phyloP scores from a whole-genome alignment of 2,888 invertebrate species.

The Leptopilina drosophilae region DNA sequence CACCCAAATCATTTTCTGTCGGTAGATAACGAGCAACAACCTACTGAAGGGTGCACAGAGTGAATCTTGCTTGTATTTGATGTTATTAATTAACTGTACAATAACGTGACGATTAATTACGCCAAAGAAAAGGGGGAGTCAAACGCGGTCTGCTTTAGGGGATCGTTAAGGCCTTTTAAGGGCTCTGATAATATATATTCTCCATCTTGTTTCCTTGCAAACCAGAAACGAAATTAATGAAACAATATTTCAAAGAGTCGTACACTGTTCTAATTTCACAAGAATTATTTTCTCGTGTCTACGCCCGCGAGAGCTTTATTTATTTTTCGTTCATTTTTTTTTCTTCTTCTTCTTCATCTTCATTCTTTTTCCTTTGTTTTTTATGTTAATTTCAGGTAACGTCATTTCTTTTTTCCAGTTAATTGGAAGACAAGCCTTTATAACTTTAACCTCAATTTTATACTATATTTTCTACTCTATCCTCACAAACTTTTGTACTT shows the following conservation, averaged over 20 bases:
- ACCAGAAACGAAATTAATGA: conserved; percentile 28
- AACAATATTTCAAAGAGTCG: conserved; percentile 31
- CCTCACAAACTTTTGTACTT: too few species aligned
- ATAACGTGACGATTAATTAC: conserved; percentile 41
- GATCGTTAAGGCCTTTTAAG: conserved; percentile 33
- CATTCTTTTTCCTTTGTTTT: neutral
- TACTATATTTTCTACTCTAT: too few species aligned
- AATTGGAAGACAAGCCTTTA: neutral
- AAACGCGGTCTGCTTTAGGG: conserved; percentile 32
- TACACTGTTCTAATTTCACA: conserved; percentile 22
- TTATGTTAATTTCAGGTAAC: neutral
- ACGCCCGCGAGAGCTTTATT: too few species aligned
- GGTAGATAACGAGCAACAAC: conserved; percentile 20
- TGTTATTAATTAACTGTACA: conserved; percentile 39
- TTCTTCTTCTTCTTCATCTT: too few species aligned
- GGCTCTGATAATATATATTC: conserved; percentile 34
- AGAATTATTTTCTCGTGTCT: neutral
- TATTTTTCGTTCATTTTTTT: too few species aligned
- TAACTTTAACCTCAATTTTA: too few species aligned
- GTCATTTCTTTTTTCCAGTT: neutral
- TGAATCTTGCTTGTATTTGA: conserved; percentile 21
- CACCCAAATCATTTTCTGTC: neutral
- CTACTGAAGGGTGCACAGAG: neutral
- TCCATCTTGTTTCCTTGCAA: conserved; percentile 22
- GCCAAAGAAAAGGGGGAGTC: conserved; percentile 5